Base-by-base conservation (phyloP, 2,113 vertebrate species). In the Bubo bubo region DNA sequence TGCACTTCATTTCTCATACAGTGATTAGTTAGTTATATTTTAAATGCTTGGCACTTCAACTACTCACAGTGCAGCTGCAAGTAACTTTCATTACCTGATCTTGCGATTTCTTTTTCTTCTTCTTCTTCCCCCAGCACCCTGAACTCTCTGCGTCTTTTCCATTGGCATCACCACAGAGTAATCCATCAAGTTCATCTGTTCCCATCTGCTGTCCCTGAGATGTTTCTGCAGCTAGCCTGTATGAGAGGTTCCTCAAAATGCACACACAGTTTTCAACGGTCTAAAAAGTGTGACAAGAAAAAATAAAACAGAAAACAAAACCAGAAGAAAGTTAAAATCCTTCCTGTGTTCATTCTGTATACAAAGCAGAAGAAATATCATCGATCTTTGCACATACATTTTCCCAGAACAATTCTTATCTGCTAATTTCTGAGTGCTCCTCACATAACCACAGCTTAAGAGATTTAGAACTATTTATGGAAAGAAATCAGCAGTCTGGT, bases 181-280 rank as follows among this genome's bases (percentile, higher is more conserved):
- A 98, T 93, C 99, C 99, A 43, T 99, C 99, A 96, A 99, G 98
- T 98, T 99, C 99, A 28, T 99, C 99, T 20, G 99, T 98, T 90
- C 99, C 99, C 98, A 99, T 98, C 98, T 99, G 99, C 98, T 99
- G 99, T 98, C 99, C 99, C 98, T 99, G 99, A 98, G 99, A 99
- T 37, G 99, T 99, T 98, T 99, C 99, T 76, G 99, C 99, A 66
- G 99, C 99, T 97, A 99, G 98, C 72, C 99, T 99, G 97, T 99
- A 99, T 4, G 99, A 99, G 97, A 99, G 99, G 98, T 99, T 99
- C 98, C 99, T 99, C 98, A 99, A 98, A 97, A 99, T 99, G 98
- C 99, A 99, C 97, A 99, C 99, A 98, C 99, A 99, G 98, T 99
- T 99, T 99, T 99, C 99, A 88, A 99, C 99, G 98, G 99, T 99